Evolutionary conservation across 2,888 invertebrate species (phyloP).

Genomic region (Atethmia centrago): DNA sequence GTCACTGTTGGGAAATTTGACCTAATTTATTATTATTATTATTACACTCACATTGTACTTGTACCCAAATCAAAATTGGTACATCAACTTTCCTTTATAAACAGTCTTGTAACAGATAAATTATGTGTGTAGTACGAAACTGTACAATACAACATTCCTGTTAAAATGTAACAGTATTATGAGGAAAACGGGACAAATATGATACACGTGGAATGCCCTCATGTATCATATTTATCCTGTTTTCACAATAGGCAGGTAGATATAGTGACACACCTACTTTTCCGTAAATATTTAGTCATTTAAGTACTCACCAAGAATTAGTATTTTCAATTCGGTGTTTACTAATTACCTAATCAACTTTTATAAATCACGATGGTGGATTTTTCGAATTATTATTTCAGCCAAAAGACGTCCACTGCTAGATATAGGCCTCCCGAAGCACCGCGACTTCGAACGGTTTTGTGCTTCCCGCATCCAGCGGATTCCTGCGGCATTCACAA

Average conservation of each 20-base stretch:
- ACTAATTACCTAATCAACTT: not conserved
- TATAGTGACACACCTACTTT: not conserved
- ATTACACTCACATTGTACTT: too few relatives aligned
- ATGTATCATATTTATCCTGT: not conserved
- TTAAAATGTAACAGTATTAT: not conserved
- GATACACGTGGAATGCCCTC: not conserved
- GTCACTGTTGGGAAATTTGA: too few relatives aligned
- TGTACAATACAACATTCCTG: not conserved
- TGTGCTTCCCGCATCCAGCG: too few relatives aligned
- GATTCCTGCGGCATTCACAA: too few relatives aligned
- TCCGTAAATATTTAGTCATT: conserved; percentile 1
- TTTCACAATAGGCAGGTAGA: not conserved
- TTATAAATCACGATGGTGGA: not conserved
- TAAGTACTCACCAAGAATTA: not conserved
- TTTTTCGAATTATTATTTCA: not conserved
- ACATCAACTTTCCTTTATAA: conserved; percentile 3
- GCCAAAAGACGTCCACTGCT: too few relatives aligned
- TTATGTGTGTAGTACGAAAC: not conserved
- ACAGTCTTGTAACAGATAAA: not conserved
- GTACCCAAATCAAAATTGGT: not conserved
- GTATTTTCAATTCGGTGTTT: not conserved
- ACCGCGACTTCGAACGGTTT: too few relatives aligned
- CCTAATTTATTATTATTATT: too few relatives aligned
- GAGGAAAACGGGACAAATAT: conserved; percentile 2
- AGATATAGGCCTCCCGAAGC: too few relatives aligned